Conservation (phyloP, 2,113 vertebrate species). For the Leiothrix lutea region DNA sequence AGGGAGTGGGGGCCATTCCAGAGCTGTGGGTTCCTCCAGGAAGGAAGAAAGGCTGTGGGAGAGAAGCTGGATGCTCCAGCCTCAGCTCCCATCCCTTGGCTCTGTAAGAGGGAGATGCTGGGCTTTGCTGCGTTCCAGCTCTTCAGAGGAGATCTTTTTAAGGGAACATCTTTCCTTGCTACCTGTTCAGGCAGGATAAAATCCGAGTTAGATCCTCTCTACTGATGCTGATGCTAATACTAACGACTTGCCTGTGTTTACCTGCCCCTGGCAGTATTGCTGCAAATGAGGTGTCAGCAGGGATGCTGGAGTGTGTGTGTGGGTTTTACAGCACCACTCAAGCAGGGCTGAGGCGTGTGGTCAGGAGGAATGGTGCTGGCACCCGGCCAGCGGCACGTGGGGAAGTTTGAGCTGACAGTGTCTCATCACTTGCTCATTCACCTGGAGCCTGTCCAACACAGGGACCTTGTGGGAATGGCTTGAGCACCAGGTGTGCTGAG, state of each 20-base stretch:
- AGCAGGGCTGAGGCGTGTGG: not conserved
- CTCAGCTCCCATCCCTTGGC: not conserved
- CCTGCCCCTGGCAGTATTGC: not conserved
- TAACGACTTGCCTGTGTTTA: not conserved
- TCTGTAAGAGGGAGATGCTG: not conserved
- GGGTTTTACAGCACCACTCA: not conserved
- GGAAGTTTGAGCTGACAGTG: not conserved
- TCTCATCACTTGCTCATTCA: not conserved
- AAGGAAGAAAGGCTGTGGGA: not conserved
- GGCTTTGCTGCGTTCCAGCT: not conserved
- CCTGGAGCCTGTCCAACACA: not conserved
- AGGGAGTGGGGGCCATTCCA: accelerated
- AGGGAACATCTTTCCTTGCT: not conserved
- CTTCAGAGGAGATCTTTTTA: not conserved
- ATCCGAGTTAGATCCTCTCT: not conserved
- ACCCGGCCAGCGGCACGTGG: not conserved
- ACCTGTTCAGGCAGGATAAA: not conserved
- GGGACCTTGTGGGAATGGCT: not conserved
- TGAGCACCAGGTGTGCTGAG: not conserved
- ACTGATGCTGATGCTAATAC: not conserved
- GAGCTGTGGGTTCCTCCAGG: not conserved
- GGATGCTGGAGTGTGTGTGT: not conserved
- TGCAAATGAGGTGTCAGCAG: conserved; percentile 12
- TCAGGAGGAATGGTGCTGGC: not conserved
- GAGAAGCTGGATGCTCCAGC: not conserved